These are phyloP conservation scores for Notospermus geniculatus DNA, from an alignment of 1,140 invertebrate genomes.

Conservation along the genomic window DNA sequence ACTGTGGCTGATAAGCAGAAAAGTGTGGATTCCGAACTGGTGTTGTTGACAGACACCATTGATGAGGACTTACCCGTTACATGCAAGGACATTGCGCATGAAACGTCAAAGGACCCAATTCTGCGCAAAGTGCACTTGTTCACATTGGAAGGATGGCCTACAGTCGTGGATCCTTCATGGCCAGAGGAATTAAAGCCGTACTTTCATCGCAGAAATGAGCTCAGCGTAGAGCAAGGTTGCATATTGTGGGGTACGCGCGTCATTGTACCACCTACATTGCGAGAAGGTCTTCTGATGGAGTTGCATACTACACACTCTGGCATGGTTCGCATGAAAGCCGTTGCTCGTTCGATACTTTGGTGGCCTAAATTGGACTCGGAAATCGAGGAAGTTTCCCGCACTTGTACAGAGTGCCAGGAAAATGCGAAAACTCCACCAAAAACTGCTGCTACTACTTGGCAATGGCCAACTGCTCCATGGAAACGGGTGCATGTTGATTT, in stretches of 20 bases:
- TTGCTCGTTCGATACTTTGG: slow-evolving; percentile 52
- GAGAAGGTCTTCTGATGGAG: slow-evolving; percentile 32
- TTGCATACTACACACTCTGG: slow-evolving; percentile 55
- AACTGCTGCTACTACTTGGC: slow-evolving; percentile 39
- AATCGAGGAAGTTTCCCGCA: slow-evolving; percentile 31
- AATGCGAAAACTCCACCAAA: slow-evolving; percentile 24
- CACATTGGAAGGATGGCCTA: background rate
- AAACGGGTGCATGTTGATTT: slow-evolving; percentile 59
- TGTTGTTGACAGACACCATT: background rate
- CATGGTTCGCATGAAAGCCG: slow-evolving; percentile 53
- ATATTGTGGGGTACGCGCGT: slow-evolving; percentile 27
- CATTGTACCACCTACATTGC: slow-evolving; percentile 49
- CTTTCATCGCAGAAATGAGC: slow-evolving; percentile 13
- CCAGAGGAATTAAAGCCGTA: slow-evolving; percentile 15
- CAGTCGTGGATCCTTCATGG: background rate
- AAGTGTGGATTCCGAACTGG: slow-evolving; percentile 7
- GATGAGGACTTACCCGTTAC: background rate
- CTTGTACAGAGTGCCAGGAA: slow-evolving; percentile 33
- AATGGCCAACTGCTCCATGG: slow-evolving; percentile 50
- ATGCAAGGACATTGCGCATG: background rate
- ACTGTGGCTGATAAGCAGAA: background rate
- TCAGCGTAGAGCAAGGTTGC: slow-evolving; percentile 23
- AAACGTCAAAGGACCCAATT: slow-evolving; percentile 2
- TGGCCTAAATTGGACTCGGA: slow-evolving; percentile 56
- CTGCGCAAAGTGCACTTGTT: background rate